These are phyloP conservation scores for Schizaphis graminum DNA, from an alignment of 2,888 invertebrate genomes.

Conservation along the genomic window DNA sequence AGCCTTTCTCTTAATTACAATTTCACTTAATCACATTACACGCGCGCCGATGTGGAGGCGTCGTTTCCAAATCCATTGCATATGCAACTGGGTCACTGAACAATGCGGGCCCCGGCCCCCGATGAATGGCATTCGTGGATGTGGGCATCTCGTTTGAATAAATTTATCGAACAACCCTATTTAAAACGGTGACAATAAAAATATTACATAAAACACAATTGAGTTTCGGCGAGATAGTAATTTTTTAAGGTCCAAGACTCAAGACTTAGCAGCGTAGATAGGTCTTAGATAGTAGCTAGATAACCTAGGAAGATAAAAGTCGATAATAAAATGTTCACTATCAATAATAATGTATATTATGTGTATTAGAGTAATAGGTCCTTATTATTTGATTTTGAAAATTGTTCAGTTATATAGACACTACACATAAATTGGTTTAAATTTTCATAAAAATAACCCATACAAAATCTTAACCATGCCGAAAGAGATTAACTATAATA, in stretches of 20 bases:
- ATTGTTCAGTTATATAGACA: not conserved
- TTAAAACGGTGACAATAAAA: not conserved
- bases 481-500: not conserved
- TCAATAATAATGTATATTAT: not conserved
- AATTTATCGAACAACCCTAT: constrained; percentile 43
- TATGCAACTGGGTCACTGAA: constrained; percentile 58
- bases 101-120: constrained; percentile 44
- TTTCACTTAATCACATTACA: constrained; percentile 51
- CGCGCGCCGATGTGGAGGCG: not conserved
- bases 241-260: not conserved
- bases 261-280: not conserved
- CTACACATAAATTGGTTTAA: not conserved
- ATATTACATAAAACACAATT: not conserved
- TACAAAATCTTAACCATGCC: not conserved
- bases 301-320: not conserved
- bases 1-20: constrained; percentile 51
- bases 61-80: constrained; percentile 36
- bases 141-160: constrained; percentile 52
- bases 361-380: not conserved
- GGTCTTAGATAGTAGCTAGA: not conserved
- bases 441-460: not conserved
- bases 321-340: not conserved
- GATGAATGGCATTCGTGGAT: constrained; percentile 35
- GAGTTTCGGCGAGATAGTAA: not conserved
- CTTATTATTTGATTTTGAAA: not conserved